Evolutionary conservation across 2,888 invertebrate species (phyloP).

Genomic region (Lycia hirtaria): DNA sequence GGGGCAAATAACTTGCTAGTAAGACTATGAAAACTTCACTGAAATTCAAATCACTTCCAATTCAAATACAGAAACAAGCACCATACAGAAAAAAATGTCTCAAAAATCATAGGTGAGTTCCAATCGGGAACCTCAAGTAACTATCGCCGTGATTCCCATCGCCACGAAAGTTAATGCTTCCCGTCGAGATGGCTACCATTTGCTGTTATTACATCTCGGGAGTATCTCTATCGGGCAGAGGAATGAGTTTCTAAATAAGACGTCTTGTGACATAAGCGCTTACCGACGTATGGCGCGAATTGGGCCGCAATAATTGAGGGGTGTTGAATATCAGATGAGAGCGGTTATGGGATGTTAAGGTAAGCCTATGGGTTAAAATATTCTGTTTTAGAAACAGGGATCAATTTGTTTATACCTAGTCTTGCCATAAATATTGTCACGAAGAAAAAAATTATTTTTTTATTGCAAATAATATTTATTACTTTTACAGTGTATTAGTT

Average conservation of each 20-base stretch:
- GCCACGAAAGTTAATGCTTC: conserved; percentile 67
- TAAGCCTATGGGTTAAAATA: not conserved
- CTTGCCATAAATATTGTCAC: no score
- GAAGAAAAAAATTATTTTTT: no score
- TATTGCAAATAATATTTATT: no score
- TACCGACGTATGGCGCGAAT: conserved; percentile 15
- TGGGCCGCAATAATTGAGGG: conserved; percentile 6
- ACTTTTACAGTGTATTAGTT: no score
- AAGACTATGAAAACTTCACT: no score
- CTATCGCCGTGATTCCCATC: conserved; percentile 55
- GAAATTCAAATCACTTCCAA: no score
- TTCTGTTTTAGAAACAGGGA: not conserved
- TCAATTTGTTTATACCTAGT: not conserved
- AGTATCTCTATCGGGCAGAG: conserved; percentile 68
- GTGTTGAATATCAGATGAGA: conserved; percentile 14
- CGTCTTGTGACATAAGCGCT: conserved; percentile 59
- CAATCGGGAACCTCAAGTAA: conserved; percentile 47
- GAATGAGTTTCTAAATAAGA: conserved; percentile 73
- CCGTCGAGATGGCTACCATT: conserved; percentile 68
- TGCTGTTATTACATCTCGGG: conserved; percentile 70
- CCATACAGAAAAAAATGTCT: no score
- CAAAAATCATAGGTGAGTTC: not conserved
- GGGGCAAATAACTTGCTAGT: no score
- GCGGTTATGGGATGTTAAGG: conserved; percentile 1
- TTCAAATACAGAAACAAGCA: no score